Percentiles rank a stretch among this genome's conserved stretches.
These are phyloP conservation scores for Syndactyla subalaris DNA, from an alignment of 2,797 vertebrate genomes.

Conservation along the genomic window DNA sequence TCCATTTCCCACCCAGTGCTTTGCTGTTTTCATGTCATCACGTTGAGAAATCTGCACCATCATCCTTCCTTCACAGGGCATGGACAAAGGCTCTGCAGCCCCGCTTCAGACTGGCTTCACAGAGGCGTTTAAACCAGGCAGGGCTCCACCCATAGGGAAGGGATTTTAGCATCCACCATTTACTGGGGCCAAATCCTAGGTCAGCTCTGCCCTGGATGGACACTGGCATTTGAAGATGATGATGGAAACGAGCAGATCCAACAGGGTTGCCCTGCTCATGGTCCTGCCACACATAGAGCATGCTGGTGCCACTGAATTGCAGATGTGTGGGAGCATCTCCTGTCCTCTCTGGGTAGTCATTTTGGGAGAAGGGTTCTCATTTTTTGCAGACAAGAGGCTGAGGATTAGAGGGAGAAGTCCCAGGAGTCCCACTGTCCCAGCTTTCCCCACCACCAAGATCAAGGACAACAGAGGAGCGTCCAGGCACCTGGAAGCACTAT, in stretches of 20 bases:
- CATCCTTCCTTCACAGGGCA: background rate
- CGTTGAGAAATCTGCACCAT: fast-evolving
- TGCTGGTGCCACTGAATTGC: background rate
- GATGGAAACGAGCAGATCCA: background rate
- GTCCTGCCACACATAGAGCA: background rate
- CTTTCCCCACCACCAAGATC: background rate
- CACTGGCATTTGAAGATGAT: background rate
- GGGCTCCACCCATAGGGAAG: background rate
- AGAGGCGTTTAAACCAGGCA: background rate
- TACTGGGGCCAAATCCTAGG: background rate
- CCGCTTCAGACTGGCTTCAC: background rate
- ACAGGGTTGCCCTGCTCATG: background rate
- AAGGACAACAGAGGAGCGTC: background rate
- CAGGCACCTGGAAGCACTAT: background rate
- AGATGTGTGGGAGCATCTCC: background rate
- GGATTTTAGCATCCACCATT: background rate
- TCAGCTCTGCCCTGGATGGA: background rate
- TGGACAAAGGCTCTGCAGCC: background rate
- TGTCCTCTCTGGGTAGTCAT: background rate
- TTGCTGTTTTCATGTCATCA: background rate
- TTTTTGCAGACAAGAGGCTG: background rate
- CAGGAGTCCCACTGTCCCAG: background rate
- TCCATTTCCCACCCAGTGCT: background rate
- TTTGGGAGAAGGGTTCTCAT: background rate
- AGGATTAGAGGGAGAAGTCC: background rate